phyloP scores from a whole-genome alignment of 1,140 invertebrate genomes.

The Mercenaria mercenaria region DNA sequence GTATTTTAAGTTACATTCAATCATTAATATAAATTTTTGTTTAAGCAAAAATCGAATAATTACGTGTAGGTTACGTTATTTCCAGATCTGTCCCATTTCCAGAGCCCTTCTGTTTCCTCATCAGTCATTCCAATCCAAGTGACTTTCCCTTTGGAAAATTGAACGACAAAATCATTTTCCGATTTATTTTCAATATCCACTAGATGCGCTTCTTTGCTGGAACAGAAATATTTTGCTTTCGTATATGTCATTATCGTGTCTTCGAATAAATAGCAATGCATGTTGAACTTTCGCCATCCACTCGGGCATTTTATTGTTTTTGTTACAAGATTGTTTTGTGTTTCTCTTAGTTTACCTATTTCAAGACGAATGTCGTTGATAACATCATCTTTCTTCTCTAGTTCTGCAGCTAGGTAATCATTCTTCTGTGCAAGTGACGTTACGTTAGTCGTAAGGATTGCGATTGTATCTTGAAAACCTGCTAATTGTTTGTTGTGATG shows the following conservation, averaged over 20 bases:
- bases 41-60: too few species aligned
- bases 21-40: too few species aligned
- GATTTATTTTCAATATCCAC: not conserved
- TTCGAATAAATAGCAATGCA: not conserved
- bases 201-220: not conserved
- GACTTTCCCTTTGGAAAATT: not conserved
- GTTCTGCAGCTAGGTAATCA: too few species aligned
- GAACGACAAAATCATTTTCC: not conserved
- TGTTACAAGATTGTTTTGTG: not conserved
- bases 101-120: not conserved
- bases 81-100: not conserved
- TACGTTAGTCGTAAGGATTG: too few species aligned
- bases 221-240: not conserved
- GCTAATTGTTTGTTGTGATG: too few species aligned
- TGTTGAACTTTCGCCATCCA: not conserved
- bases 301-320: not conserved
- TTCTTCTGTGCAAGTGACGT: too few species aligned
- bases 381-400: not conserved
- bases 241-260: not conserved
- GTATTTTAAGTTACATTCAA: too few species aligned
- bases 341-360: not conserved
- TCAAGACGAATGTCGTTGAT: not conserved
- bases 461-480: too few species aligned
- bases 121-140: not conserved
- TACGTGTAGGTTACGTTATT: not conserved